These are phyloP conservation scores for Pogonus chalceus DNA, from an alignment of 1,140 invertebrate species.

Conservation along the genomic window DNA sequence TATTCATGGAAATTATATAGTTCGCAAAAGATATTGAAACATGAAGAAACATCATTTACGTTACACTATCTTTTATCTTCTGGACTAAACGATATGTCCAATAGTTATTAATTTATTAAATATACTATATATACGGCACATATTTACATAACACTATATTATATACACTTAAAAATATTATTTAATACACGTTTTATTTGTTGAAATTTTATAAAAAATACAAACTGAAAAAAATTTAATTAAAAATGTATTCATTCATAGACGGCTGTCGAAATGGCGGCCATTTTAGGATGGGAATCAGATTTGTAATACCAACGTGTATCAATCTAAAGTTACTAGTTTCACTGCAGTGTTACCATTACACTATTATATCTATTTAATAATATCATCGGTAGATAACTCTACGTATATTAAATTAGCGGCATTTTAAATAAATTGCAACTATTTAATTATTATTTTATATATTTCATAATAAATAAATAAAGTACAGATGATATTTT, in stretches of 20 bases:
- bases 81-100: slow-evolving; percentile 1
- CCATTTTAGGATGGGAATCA: slow-evolving; percentile 1
- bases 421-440: background rate
- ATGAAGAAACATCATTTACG: background rate
- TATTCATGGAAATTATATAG: background rate
- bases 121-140: slow-evolving; percentile 1
- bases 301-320: background rate
- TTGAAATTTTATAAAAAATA: slow-evolving; percentile 6
- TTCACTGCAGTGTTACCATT: background rate
- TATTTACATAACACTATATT: background rate
- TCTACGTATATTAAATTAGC: background rate
- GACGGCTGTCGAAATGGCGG: slow-evolving; percentile 1
- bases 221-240: slow-evolving; percentile 8
- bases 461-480: no score
- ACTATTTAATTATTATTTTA: no score
- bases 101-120: background rate
- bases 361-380: background rate
- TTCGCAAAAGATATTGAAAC: background rate
- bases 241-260: slow-evolving; percentile 8
- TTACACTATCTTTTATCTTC: background rate
- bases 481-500: background rate
- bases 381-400: background rate
- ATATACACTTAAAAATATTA: background rate
- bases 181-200: background rate
- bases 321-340: background rate